Percentiles rank a stretch among this genome's conserved stretches.
phyloP scores from a whole-genome alignment of 2,113 vertebrate genomes.

The Megaleporinus macrocephalus region DNA sequence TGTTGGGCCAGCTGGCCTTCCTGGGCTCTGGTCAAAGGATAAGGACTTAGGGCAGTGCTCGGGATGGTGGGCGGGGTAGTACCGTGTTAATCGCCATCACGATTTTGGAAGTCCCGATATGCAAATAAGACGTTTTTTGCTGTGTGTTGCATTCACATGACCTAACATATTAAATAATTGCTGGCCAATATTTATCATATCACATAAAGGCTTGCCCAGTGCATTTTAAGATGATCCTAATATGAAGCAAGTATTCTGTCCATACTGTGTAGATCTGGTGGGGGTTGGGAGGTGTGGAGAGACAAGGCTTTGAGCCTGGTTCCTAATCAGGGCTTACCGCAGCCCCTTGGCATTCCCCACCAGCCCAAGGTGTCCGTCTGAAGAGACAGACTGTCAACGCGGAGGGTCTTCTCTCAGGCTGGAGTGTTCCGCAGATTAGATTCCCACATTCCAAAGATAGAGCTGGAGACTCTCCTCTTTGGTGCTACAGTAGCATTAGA shows the following conservation, averaged over 20 bases:
- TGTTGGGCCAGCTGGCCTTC: constrained; percentile 40
- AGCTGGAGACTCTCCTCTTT: constrained; percentile 24
- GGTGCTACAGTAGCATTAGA: constrained; percentile 21
- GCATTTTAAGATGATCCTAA: not conserved
- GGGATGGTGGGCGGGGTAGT: not conserved
- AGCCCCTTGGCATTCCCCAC: constrained; percentile 50
- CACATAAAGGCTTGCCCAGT: not conserved
- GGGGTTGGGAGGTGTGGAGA: constrained; percentile 38
- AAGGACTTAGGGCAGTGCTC: constrained; percentile 1
- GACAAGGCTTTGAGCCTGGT: constrained; percentile 46
- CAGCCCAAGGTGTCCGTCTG: constrained; percentile 61
- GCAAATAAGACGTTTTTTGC: too few relatives aligned
- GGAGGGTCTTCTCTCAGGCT: constrained; percentile 47
- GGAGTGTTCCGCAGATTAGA: constrained; percentile 49
- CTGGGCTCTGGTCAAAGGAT: not conserved
- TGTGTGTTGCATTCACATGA: not conserved
- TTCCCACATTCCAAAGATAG: constrained; percentile 76
- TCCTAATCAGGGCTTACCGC: constrained; percentile 47
- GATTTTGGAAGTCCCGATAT: too few relatives aligned
- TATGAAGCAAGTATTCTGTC: not conserved
- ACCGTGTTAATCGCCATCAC: not conserved
- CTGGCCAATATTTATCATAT: not conserved
- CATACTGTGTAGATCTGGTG: not conserved
- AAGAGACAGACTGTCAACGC: constrained; percentile 62
- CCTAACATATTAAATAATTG: not conserved